These are phyloP conservation scores for Timandra comae DNA, from an alignment of 2,888 invertebrate genomes.

Conservation along the genomic window DNA sequence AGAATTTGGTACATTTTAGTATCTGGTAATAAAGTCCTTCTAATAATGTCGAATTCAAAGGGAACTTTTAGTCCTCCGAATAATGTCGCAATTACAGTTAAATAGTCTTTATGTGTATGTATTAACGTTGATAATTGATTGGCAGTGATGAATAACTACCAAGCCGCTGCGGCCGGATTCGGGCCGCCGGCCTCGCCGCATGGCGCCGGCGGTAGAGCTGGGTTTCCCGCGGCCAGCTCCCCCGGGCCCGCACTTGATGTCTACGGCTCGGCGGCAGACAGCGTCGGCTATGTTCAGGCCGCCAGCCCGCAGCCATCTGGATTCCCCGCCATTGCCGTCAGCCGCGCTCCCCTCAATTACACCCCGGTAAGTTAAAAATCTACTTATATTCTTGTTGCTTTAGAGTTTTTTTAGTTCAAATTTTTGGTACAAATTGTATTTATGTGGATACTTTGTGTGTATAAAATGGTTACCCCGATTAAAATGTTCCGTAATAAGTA, in stretches of 20 bases:
- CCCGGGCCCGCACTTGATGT: constrained; percentile 95
- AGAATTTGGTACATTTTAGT: too few relatives aligned
- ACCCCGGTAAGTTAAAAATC: constrained; percentile 87
- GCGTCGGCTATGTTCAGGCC: constrained; percentile 96
- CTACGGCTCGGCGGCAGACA: constrained; percentile 93
- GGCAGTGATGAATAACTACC: constrained; percentile 98
- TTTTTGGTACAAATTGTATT: too few relatives aligned
- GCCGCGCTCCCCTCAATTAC: constrained; percentile 94
- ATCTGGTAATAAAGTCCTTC: too few relatives aligned
- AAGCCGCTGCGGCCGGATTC: constrained; percentile 87
- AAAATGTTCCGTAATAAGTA: not conserved
- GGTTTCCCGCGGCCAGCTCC: constrained; percentile 94
- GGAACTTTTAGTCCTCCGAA: too few relatives aligned
- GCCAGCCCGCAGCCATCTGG: constrained; percentile 98
- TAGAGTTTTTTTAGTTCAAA: too few relatives aligned
- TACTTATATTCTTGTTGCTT: too few relatives aligned
- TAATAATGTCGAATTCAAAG: too few relatives aligned
- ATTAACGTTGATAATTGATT: constrained; percentile 22
- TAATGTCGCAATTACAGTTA: too few relatives aligned
- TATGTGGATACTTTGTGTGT: too few relatives aligned
- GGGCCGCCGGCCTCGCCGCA: constrained; percentile 91
- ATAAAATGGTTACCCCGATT: too few relatives aligned
- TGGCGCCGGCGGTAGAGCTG: constrained; percentile 83
- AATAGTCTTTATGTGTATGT: too few relatives aligned
- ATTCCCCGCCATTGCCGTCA: constrained; percentile 95